Evolutionary conservation across 2,888 invertebrate species (phyloP).

Genomic region (Tanytarsus gracilentus): DNA sequence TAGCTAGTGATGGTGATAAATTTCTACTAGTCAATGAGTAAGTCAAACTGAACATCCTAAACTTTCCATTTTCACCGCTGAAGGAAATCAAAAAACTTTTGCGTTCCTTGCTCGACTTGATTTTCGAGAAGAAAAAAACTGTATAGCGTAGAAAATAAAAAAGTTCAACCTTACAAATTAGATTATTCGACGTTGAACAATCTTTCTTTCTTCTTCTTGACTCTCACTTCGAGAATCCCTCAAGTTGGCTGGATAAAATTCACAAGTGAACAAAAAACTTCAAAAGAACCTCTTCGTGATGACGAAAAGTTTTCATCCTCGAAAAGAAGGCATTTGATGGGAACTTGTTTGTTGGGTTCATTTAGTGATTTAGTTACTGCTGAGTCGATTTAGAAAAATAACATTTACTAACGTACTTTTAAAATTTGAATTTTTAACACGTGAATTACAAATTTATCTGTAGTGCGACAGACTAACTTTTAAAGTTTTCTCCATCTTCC

Average conservation of each 20-base stretch:
- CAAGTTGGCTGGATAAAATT: neutral
- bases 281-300: constrained; percentile 8
- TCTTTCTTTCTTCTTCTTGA: constrained; percentile 4
- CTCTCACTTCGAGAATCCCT: neutral
- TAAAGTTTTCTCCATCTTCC: no score
- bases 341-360: constrained; percentile 8
- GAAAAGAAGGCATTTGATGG: constrained; percentile 21
- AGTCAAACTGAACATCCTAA: constrained; percentile 47
- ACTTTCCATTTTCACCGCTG: no score
- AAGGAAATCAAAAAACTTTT: neutral
- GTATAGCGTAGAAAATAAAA: neutral
- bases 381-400: no score
- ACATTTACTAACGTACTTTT: no score
- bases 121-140: neutral
- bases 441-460: no score
- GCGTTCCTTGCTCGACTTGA: neutral
- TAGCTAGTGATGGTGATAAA: constrained; percentile 78
- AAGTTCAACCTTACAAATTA: constrained; percentile 23
- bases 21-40: constrained; percentile 81
- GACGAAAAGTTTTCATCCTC: constrained; percentile 13
- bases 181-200: constrained; percentile 20
- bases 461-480: no score
- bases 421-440: no score
- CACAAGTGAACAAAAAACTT: neutral
- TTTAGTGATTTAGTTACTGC: no score